Conservation (phyloP, 2,113 vertebrate species). For the Thomomys bottae region DNA sequence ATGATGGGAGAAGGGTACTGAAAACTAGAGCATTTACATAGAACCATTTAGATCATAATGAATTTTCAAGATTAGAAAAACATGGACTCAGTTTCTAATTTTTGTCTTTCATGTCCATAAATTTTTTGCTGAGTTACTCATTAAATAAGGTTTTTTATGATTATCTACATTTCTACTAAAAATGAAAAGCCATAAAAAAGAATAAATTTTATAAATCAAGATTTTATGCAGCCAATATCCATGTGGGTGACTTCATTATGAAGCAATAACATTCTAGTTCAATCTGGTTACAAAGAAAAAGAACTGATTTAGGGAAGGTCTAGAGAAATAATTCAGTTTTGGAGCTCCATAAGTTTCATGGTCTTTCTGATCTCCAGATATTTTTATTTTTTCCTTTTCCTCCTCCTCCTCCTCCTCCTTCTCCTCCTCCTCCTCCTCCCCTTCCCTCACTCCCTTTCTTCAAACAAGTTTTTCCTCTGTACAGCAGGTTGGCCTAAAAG, state of each 20-base stretch:
- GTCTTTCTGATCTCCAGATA: neutral
- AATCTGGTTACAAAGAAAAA: neutral
- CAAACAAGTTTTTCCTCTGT: no score
- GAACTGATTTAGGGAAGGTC: neutral
- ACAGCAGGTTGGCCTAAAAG: no score
- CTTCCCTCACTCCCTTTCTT: neutral
- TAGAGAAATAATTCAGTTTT: neutral
- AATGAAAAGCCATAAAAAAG: neutral
- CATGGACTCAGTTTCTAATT: neutral
- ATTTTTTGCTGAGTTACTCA: neutral
- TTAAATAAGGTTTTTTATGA: neutral
- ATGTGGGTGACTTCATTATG: neutral
- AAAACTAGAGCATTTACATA: neutral
- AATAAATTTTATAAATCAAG: neutral
- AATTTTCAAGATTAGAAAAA: neutral
- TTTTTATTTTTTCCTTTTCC: no score
- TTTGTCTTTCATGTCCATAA: constrained; percentile 11
- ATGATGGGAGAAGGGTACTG: neutral
- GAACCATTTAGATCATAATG: neutral
- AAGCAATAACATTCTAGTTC: neutral
- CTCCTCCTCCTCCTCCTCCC: no score
- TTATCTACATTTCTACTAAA: neutral
- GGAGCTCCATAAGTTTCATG: neutral
- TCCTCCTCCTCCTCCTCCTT: no score
- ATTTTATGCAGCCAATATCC: neutral